phyloP scores from a whole-genome alignment of 2,797 vertebrate genomes.

The Sebastes cheni region DNA sequence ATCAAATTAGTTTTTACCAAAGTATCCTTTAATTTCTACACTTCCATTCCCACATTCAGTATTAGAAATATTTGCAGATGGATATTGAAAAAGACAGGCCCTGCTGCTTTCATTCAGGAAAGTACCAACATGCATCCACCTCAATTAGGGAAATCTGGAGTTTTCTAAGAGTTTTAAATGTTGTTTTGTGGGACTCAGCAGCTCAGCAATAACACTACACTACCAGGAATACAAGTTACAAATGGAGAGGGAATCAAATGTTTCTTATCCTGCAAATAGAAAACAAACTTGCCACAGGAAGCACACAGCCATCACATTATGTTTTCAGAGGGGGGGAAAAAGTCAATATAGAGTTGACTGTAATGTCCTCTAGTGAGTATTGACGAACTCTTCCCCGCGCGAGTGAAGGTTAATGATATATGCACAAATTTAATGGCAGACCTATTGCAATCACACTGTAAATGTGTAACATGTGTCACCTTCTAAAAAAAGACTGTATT shows the following conservation, averaged over 20 bases:
- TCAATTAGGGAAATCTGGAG: constrained; percentile 4
- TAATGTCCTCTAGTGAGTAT: constrained; percentile 6
- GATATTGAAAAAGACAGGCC: constrained; percentile 27
- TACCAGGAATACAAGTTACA: neutral
- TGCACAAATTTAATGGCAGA: constrained; percentile 6
- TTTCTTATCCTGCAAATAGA: neutral
- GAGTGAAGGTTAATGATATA: constrained; percentile 10
- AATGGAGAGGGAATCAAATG: neutral
- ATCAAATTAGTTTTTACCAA: constrained; percentile 39
- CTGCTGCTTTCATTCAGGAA: constrained; percentile 7
- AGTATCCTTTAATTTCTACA: constrained; percentile 15
- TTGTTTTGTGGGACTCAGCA: neutral
- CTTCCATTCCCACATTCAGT: constrained; percentile 5
- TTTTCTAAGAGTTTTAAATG: constrained; percentile 14
- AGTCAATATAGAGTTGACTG: constrained; percentile 6
- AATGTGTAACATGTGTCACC: neutral
- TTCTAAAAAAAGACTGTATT: neutral
- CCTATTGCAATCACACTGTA: neutral
- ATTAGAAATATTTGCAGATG: neutral
- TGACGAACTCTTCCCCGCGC: neutral
- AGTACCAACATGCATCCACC: neutral
- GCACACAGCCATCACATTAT: neutral
- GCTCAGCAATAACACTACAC: neutral
- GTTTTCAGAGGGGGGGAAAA: constrained; percentile 12
- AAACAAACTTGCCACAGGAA: neutral